A percentile compares a stretch with the other conserved stretches of the same genome.
Conservation (phyloP, 2,797 vertebrate species). For the Chloroceryle inda region DNA sequence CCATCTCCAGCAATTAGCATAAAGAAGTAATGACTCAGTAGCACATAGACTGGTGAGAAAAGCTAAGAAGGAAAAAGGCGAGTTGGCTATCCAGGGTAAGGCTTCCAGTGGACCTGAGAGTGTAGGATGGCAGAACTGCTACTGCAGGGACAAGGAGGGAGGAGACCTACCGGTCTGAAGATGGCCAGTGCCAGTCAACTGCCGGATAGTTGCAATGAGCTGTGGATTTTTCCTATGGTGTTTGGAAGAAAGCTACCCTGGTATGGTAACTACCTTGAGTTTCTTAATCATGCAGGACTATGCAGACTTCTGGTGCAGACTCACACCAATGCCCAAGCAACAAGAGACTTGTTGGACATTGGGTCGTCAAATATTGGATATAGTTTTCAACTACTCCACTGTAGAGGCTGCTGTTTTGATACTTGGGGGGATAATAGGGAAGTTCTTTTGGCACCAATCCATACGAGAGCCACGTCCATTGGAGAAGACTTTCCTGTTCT, state of each 20-base stretch:
- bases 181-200: not conserved
- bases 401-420: not conserved
- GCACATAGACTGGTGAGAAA: not conserved
- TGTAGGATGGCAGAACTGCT: not conserved
- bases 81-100: not conserved
- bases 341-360: not conserved
- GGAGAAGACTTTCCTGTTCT: not conserved
- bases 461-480: not conserved
- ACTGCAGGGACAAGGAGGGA: not conserved
- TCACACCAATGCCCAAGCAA: not conserved
- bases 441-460: not conserved
- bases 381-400: not conserved
- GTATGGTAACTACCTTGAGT: not conserved
- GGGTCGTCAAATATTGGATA: not conserved
- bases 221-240: not conserved
- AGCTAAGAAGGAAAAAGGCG: not conserved
- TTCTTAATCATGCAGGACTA: not conserved
- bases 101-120: not conserved
- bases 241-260: not conserved
- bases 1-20: constrained; percentile 13
- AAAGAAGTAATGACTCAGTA: constrained; percentile 22
- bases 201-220: not conserved
- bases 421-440: not conserved
- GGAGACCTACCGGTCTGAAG: not conserved
- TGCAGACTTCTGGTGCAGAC: not conserved